Evolutionary conservation across 2,888 invertebrate species (phyloP).

Genomic region (Drosophila paramelanica): DNA sequence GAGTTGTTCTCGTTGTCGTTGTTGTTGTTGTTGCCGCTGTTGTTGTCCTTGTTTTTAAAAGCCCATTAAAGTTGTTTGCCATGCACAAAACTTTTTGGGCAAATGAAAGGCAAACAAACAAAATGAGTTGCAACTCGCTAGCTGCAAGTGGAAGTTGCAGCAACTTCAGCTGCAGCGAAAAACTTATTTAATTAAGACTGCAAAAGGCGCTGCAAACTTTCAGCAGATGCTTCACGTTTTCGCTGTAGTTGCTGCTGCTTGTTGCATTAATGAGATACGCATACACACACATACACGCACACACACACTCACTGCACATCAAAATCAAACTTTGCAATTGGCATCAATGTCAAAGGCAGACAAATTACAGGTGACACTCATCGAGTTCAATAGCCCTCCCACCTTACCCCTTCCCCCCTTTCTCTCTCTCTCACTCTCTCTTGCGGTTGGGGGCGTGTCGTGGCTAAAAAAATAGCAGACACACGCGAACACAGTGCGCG

Average conservation of each 20-base stretch:
- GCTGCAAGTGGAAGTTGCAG: constrained; percentile 46
- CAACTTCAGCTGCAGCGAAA: constrained; percentile 34
- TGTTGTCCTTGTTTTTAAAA: constrained; percentile 50
- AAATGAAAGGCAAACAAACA: constrained; percentile 59
- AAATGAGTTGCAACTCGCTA: constrained; percentile 46
- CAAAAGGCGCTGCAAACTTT: constrained; percentile 53
- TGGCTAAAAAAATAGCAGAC: constrained; percentile 35
- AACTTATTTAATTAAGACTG: constrained; percentile 79
- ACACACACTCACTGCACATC: constrained; percentile 20
- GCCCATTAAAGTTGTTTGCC: constrained; percentile 63
- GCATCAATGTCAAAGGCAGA: constrained; percentile 75
- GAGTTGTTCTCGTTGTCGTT: constrained; percentile 10
- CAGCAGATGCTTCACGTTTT: constrained; percentile 33
- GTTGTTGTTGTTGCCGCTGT: constrained; percentile 32
- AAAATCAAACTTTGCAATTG: constrained; percentile 65
- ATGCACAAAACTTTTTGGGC: constrained; percentile 40
- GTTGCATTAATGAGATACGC: constrained; percentile 73
- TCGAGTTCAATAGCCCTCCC: constrained; percentile 48
- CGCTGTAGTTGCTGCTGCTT: constrained; percentile 19
- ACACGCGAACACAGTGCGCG: constrained; percentile 13
- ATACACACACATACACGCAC: constrained; percentile 22
- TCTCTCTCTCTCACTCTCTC: not conserved
- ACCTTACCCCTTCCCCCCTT: not conserved
- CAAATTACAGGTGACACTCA: constrained; percentile 57
- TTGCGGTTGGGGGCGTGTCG: not conserved